These are phyloP conservation scores for Sisyra terminalis DNA, from an alignment of 2,888 invertebrate genomes.

Conservation along the genomic window DNA sequence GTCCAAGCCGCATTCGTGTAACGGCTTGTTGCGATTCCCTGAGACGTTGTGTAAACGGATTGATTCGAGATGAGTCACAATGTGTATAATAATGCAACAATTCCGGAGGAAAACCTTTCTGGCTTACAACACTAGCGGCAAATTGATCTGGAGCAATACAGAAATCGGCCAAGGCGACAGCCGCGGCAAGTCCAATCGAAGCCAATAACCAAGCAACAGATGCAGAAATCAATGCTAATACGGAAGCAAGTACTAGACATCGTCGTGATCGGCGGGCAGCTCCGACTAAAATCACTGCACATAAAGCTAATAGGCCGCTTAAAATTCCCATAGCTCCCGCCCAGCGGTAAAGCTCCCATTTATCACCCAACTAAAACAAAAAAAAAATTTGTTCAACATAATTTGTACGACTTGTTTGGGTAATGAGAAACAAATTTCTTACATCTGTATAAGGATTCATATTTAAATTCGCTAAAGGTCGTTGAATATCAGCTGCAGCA, in stretches of 20 bases:
- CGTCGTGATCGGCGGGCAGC: slow-evolving; percentile 79
- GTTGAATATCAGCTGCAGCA: slow-evolving; percentile 58
- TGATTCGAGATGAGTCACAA: slow-evolving; percentile 63
- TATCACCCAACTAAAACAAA: slow-evolving; percentile 42
- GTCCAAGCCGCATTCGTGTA: slow-evolving; percentile 28
- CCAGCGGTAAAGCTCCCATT: slow-evolving; percentile 66
- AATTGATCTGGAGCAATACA: slow-evolving; percentile 48
- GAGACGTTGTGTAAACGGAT: slow-evolving; percentile 66
- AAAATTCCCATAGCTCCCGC: slow-evolving; percentile 78
- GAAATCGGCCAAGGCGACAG: slow-evolving; percentile 69
- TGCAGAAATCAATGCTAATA: slow-evolving; percentile 71
- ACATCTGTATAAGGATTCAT: slow-evolving; percentile 39
- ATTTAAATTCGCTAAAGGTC: slow-evolving; percentile 52
- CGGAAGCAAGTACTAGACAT: slow-evolving; percentile 77
- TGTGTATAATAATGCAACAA: slow-evolving; percentile 64
- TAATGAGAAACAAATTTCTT: slow-evolving; percentile 12
- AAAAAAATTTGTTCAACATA: not conserved
- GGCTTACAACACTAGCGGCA: slow-evolving; percentile 4
- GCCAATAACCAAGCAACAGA: slow-evolving; percentile 80
- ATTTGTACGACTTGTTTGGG: too few relatives aligned
- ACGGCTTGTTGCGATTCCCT: slow-evolving; percentile 61
- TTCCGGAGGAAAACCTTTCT: slow-evolving; percentile 34
- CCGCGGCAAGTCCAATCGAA: slow-evolving; percentile 68
- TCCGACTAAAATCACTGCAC: slow-evolving; percentile 77
- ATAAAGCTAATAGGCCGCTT: slow-evolving; percentile 70